These are phyloP conservation scores for Drosophila siamana DNA, from an alignment of 2,888 invertebrate species.

Conservation along the genomic window DNA sequence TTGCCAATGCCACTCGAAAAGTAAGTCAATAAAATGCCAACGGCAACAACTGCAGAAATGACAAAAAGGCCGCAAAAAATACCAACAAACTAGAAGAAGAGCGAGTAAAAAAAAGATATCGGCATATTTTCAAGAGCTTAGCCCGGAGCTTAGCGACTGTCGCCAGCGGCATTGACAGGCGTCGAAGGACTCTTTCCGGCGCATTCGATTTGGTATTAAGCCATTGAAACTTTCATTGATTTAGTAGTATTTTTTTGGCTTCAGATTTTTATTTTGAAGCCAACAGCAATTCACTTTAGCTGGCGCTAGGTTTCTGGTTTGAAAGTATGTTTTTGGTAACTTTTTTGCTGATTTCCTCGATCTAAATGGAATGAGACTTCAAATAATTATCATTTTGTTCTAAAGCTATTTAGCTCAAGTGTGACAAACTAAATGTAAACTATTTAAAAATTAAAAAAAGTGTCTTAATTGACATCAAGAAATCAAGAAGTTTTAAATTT, in stretches of 20 bases:
- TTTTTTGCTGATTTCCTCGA: too few relatives aligned
- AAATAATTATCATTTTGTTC: too few relatives aligned
- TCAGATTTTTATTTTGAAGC: not conserved
- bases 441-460: too few relatives aligned
- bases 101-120: slow-evolving; percentile 27
- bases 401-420: too few relatives aligned
- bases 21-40: slow-evolving; percentile 75
- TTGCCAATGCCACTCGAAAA: slow-evolving; percentile 68
- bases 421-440: too few relatives aligned
- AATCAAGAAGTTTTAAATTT: too few relatives aligned
- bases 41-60: slow-evolving; percentile 27
- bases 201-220: slow-evolving; percentile 60
- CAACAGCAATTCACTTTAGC: slow-evolving; percentile 15
- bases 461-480: too few relatives aligned
- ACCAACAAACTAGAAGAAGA: slow-evolving; percentile 9
- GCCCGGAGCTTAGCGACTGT: slow-evolving; percentile 69
- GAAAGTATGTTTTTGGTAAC: too few relatives aligned
- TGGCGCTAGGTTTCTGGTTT: too few relatives aligned
- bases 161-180: slow-evolving; percentile 57
- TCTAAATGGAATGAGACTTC: too few relatives aligned
- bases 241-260: slow-evolving; percentile 50
- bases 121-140: slow-evolving; percentile 70
- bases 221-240: slow-evolving; percentile 78
- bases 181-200: slow-evolving; percentile 56
- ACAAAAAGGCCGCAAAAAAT: slow-evolving; percentile 5